Evolutionary conservation across 2,113 vertebrate species (phyloP), one percentile per base, ranked within the genome.

Genomic region (Oncorhynchus masou): DNA sequence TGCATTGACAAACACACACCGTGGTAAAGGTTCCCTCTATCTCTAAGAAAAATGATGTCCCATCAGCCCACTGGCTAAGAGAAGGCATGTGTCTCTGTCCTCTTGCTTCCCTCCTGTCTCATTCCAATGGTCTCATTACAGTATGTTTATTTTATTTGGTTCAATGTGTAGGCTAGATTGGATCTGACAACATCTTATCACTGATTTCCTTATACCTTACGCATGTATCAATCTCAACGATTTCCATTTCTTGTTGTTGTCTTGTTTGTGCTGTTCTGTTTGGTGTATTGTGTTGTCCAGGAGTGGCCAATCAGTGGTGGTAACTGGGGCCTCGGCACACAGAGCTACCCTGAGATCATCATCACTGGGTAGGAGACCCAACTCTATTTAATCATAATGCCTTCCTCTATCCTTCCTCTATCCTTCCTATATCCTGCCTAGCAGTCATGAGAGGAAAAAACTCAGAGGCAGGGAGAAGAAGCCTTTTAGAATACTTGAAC

Each of bases 321-420:
- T 88, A 99, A 97, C 91, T 99, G 98, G 98, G 98, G 97, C 89
- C 92, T 97, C 88, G 95, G 96, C 88, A 95, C 96, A 87, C 97
- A 98, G 70, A 99, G 97, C 92, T 99, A 99, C 90, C 94, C 97
- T 85, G 98, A 99, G 94, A 99, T 99, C 93, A 98, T 99, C 92
- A 97, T 99, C 90, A 99, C 98, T 75, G 98, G 98, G 98, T 99
- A 94, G 96, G 96, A 92, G 65, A 6, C 73, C 73, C 16, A 66
- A 83, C 84, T 83, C 88, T 78, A 84, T 87, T 84, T 79, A 57
- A 39, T 71, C 71, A 57, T 74, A 31, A 82, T 67, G 74, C 74
- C 20, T 7, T 74, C 71, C 39, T 6, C 51, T 65, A 67, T 60
- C 31, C 77, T 75, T 67, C 25, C 12, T 49, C 48, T 65, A 68